Base-by-base conservation (phyloP, 64 coral and sea anemone species). In the Hydrozoanthus tunicans region DNA sequence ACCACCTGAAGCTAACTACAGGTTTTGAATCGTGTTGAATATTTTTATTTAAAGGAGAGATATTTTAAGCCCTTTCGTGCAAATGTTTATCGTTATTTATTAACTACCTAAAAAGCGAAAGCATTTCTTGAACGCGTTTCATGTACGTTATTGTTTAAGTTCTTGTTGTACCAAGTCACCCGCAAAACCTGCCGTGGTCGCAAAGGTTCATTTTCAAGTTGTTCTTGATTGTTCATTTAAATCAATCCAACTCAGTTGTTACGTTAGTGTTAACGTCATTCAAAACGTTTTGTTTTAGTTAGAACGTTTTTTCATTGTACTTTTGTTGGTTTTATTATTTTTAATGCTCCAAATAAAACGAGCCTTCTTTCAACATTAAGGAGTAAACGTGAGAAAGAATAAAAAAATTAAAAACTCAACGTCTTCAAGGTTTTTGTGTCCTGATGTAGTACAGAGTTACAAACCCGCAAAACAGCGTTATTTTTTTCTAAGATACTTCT, bases 101-200 rank as follows among this genome's bases (percentile, higher is more conserved):
- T 43, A 43, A 43, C 32, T 2, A 43, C 32, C 0, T 43, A 43
- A 43, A 43, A 43, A 43, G 32, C 32, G 32, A 43, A 43, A 43
- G 32, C 32, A 2, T 43, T 43, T 43, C 32, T 43, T 0, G 32
- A 43, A 43, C 2, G 32, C 32, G 10, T 23, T 24, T n/a, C 59
- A 5, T 56, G 59, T 80, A 23, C 78, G n/a, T 74, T 74, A 10
- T 74, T 74, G 71, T 74, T 74, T 20, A 57, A 58, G 77, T 80
- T 23, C 12, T 80, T 76, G 5, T 58, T 80, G n/a, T 58, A 43
- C 71, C 23, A 43, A 32, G 8, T 81, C 61, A 61, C 10, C 32
- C 4, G n/a, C 79, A 81, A 43, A 43, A 43, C 32, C 32, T 43
- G 32, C 32, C 32, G 32, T 2, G 32, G 32, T 43, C 32, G 20